phyloP scores from a whole-genome alignment of 2,888 invertebrate genomes.

The Temnothorax ravouxi region DNA sequence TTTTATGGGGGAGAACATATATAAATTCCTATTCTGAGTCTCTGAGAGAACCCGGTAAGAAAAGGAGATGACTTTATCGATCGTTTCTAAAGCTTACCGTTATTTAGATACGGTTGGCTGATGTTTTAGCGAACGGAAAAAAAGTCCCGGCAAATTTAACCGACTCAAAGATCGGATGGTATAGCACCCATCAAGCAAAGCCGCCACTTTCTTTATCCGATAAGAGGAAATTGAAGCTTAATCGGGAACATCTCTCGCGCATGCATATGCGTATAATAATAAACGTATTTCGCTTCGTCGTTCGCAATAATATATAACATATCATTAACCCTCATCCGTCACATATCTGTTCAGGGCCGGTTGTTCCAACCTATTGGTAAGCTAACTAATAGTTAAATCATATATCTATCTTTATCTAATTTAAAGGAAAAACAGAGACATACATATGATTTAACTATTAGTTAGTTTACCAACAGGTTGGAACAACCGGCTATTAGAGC shows the following conservation, averaged over 20 bases:
- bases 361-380: no score
- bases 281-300: conserved; percentile 26
- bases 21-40: conserved; percentile 63
- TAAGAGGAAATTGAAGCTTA: conserved; percentile 56
- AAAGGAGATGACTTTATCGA: conserved; percentile 65
- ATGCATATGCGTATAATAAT: neutral
- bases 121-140: conserved; percentile 49
- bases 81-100: conserved; percentile 59
- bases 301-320: neutral
- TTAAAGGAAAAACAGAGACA: no score
- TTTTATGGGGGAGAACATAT: conserved; percentile 64
- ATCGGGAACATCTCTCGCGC: conserved; percentile 12
- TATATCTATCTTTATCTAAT: no score
- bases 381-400: no score
- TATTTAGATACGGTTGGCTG: conserved; percentile 58
- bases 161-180: conserved; percentile 35
- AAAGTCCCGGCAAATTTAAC: conserved; percentile 46
- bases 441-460: no score
- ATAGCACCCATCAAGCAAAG: conserved; percentile 28
- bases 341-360: no score
- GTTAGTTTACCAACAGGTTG: no score
- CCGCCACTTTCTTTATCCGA: conserved; percentile 58
- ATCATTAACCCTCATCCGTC: neutral
- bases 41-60: conserved; percentile 47
- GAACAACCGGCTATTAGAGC: no score